Base-by-base conservation (phyloP, 1,140 invertebrate species). In the Drosophila nebulosa region DNA sequence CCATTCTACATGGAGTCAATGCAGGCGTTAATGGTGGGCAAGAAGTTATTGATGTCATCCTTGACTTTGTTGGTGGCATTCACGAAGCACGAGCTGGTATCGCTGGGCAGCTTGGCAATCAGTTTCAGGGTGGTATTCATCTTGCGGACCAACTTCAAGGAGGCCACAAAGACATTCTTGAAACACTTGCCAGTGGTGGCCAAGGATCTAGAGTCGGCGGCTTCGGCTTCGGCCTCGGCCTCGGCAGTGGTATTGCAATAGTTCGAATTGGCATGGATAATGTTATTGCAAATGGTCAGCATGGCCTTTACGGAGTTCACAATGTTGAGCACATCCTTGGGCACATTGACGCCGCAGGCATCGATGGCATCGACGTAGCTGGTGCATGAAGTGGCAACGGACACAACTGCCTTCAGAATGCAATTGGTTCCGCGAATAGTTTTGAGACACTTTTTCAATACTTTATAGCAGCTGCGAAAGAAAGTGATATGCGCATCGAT, bases 361-460 rank as follows among this genome's bases (percentile, higher is more conserved):
- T 56, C 51, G 4, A 80, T 18, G 4, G 46, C 61, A 4, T 66
- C 56, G 1, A 89, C 9, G 24, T 85, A 89, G 1, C 2, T 4
- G 5, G 78, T 72, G 59, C 64, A 58, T n/a, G 71, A 61, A 0
- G 12, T 14, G 56, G 80, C 1, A 0, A 89, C 26, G 1, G 24
- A 21, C 10, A 16, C 35, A 1, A 75, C 74, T 32, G 80, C 63
- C 24, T 80, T 71, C 0, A 89, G 2, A 22, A 69, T 73, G 59
- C 85, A 89, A 39, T 67, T 71, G 32, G 77, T 66, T 14, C 79
- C 85, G n/a, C 78, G 75, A 14, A 73, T 4, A 1, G 74, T 52
- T 32, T 66, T 77, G 5, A 66, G 27, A 5, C 32, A 64, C 9
- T 53, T 58, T n/a, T 21, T 63, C 12, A 89, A 6, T 0, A 55